These are phyloP conservation scores for Mimas tiliae DNA, from an alignment of 2,888 invertebrate genomes.

Conservation along the genomic window DNA sequence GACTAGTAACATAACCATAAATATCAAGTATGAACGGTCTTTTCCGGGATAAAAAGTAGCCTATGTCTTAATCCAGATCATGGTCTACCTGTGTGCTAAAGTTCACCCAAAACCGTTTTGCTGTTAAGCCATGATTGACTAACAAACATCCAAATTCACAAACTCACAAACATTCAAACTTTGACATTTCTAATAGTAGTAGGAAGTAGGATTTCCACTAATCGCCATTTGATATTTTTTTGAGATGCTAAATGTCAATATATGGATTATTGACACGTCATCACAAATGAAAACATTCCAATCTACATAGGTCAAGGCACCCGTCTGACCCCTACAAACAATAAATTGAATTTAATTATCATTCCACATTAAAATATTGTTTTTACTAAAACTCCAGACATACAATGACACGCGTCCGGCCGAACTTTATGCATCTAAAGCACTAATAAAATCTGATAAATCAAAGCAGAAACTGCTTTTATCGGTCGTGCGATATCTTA, in stretches of 20 bases:
- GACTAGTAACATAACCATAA: too few relatives aligned
- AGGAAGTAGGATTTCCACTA: too few relatives aligned
- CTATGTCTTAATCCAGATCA: too few relatives aligned
- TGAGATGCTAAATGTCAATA: background rate
- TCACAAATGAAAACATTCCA: background rate
- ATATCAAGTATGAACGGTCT: too few relatives aligned
- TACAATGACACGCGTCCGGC: conserved; percentile 3
- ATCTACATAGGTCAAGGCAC: conserved; percentile 2
- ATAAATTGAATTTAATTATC: background rate
- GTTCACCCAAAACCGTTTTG: too few relatives aligned
- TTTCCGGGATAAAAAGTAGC: too few relatives aligned
- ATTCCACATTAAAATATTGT: background rate
- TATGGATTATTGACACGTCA: background rate
- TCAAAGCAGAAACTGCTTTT: background rate
- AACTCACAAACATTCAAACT: too few relatives aligned
- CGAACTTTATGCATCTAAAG: background rate
- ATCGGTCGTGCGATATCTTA: background rate
- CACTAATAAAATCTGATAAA: conserved; percentile 16
- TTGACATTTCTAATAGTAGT: too few relatives aligned
- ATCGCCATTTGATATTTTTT: too few relatives aligned
- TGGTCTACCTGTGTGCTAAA: too few relatives aligned
- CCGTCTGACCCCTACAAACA: background rate
- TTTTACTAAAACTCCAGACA: background rate
- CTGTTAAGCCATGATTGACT: too few relatives aligned
- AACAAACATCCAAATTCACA: too few relatives aligned